phyloP scores from a whole-genome alignment of 2,113 vertebrate species.

The Ariopsis seemanni region DNA sequence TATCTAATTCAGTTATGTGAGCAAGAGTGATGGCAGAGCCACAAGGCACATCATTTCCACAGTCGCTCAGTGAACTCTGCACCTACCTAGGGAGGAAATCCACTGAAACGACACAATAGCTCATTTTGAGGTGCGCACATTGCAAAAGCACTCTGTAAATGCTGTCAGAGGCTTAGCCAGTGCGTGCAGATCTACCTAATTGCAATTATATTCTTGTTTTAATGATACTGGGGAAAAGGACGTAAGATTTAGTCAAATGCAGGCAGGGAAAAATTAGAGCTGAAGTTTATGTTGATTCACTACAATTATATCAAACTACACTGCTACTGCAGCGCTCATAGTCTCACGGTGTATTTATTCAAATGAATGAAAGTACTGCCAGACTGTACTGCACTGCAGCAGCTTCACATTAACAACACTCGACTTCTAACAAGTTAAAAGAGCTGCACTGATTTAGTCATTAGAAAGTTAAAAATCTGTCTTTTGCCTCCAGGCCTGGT shows the following conservation, averaged over 20 bases:
- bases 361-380: background rate
- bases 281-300: constrained; percentile 11
- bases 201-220: constrained; percentile 37
- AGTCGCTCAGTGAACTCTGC: constrained; percentile 49
- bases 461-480: background rate
- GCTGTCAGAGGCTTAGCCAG: constrained; percentile 21
- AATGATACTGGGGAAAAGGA: constrained; percentile 12
- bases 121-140: constrained; percentile 21
- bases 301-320: background rate
- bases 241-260: constrained; percentile 1
- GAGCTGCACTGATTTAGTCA: background rate
- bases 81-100: constrained; percentile 58
- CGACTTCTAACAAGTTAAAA: background rate
- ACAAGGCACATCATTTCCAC: constrained; percentile 58
- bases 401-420: background rate
- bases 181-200: constrained; percentile 14
- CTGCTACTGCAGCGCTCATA: background rate
- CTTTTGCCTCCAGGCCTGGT: background rate
- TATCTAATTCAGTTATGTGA: constrained; percentile 65
- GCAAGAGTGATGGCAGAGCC: constrained; percentile 64
- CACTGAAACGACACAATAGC: constrained; percentile 44
- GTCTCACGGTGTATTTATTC: background rate
- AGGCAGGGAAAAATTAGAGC: background rate
- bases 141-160: constrained; percentile 22
- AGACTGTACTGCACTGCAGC: constrained; percentile 8